A percentile compares a stretch with the other conserved stretches of the same genome.
phyloP scores from a whole-genome alignment of 2,888 invertebrate species.

The Ornithoptera priamus region DNA sequence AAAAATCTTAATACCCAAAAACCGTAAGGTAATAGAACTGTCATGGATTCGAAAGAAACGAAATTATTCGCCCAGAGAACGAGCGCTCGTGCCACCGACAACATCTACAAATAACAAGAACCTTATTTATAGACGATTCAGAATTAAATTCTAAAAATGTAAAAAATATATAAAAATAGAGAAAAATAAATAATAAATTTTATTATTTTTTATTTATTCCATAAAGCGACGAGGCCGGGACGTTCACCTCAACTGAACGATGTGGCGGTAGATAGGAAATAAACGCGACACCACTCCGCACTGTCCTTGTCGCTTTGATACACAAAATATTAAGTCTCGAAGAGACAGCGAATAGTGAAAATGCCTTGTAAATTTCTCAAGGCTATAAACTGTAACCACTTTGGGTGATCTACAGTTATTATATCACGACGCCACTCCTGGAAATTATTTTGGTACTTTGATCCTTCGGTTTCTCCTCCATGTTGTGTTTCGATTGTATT shows the following conservation, averaged over 20 bases:
- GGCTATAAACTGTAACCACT: slow-evolving; percentile 60
- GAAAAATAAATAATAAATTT: too few relatives aligned
- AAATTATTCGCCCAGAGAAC: slow-evolving; percentile 24
- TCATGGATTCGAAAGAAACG: slow-evolving; percentile 55
- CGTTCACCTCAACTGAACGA: too few relatives aligned
- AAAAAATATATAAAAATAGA: too few relatives aligned
- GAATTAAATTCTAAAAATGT: slow-evolving; percentile 26
- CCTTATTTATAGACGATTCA: slow-evolving; percentile 64
- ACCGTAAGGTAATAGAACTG: slow-evolving; percentile 71
- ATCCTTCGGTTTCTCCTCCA: slow-evolving; percentile 62
- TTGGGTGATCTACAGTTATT: slow-evolving; percentile 38
- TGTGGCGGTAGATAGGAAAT: too few relatives aligned
- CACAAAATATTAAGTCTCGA: too few relatives aligned
- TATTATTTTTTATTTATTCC: too few relatives aligned
- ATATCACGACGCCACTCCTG: slow-evolving; percentile 76
- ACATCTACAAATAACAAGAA: slow-evolving; percentile 60
- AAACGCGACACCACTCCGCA: too few relatives aligned
- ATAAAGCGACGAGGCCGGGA: too few relatives aligned
- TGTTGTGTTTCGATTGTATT: slow-evolving; percentile 79
- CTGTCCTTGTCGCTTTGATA: too few relatives aligned
- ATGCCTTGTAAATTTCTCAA: slow-evolving; percentile 65
- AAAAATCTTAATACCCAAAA: slow-evolving; percentile 29
- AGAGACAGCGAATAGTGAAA: slow-evolving; percentile 50
- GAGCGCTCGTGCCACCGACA: slow-evolving; percentile 30
- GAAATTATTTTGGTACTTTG: slow-evolving; percentile 70